Base-by-base conservation (phyloP, 92 coral and sea anemone genomes). In the Bergia sp. region DNA sequence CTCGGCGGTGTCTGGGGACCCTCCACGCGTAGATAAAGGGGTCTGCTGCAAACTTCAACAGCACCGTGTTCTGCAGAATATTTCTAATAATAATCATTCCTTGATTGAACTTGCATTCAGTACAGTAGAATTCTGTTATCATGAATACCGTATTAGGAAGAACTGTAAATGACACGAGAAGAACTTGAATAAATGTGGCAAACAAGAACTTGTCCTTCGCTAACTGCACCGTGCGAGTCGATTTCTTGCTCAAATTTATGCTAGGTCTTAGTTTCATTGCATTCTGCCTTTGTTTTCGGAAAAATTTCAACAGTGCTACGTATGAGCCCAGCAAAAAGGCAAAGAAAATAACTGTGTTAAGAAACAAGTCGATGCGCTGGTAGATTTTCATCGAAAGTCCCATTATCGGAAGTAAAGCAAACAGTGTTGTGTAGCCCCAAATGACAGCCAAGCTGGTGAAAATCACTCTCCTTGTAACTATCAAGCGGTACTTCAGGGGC, bases 1-100 rank as follows among this genome's bases (percentile, higher is more conserved):
- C 76, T 8, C 37, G 77, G 1, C 86, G 87, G 36, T 84, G 43
- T 43, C 79, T 71, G 11, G 87, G 79, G 37, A 84, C 9, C 20
- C 87, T 84, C 87, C 87, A 84, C 12, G 87, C 87, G 29, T 84
- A 84, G 44, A 84, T 71, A 47, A 84, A 84, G 7, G 87, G 87
- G 42, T 84, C 87, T 47, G 66, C 77, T 6, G 79, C 87, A 71
- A 84, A 84, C 65, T 84, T 84, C 66, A 84, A 10, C 65, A 84
- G 23, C 43, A 84, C 78, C 1, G 37, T 45, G 36, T 84, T 84
- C 43, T 84, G 87, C 38, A 83, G 77, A 49, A 83, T 45, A 42
- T 83, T 83, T 38, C 66, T 84, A 4, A 84, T 36, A 71, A 69
- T 23, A 42, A 83, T 84, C 45, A 71, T 23, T 45, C 45, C 29